A percentile compares a stretch with the other conserved stretches of the same genome.
Evolutionary conservation across 2,113 vertebrate species (phyloP).

Genomic region (Melanerpes formicivorus): DNA sequence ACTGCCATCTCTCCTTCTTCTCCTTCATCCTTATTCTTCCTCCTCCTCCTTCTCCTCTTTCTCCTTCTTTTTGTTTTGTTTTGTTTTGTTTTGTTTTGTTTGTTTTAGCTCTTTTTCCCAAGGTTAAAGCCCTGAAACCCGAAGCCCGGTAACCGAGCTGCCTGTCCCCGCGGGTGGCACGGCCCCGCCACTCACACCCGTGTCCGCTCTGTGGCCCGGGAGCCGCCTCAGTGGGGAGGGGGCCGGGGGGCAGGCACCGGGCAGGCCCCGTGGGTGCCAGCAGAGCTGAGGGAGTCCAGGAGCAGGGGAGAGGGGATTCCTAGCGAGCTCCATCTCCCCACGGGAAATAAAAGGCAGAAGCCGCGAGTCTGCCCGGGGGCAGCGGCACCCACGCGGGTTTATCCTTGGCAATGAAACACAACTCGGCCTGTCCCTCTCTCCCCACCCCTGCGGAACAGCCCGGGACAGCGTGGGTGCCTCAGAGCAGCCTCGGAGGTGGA

Average conservation of each 20-base stretch:
- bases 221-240: neutral
- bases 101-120: neutral
- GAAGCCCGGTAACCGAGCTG: conserved; percentile 46
- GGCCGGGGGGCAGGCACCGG: neutral
- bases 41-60: too few relatives aligned
- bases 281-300: neutral
- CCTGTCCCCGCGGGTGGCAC: neutral
- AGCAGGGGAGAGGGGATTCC: neutral
- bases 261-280: neutral
- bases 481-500: neutral
- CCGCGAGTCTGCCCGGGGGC: neutral
- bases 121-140: conserved; percentile 47
- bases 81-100: too few relatives aligned
- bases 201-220: neutral
- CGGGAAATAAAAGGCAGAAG: neutral
- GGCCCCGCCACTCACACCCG: neutral
- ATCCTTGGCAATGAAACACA: neutral
- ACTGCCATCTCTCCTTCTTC: too few relatives aligned
- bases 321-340: neutral
- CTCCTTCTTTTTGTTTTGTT: too few relatives aligned
- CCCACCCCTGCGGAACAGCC: neutral
- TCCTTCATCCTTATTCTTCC: too few relatives aligned
- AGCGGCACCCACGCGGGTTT: neutral
- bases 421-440: neutral
- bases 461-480: neutral